Evolutionary conservation across 2,113 vertebrate species (phyloP).

Genomic region (Tretioscincus oriximinensis): DNA sequence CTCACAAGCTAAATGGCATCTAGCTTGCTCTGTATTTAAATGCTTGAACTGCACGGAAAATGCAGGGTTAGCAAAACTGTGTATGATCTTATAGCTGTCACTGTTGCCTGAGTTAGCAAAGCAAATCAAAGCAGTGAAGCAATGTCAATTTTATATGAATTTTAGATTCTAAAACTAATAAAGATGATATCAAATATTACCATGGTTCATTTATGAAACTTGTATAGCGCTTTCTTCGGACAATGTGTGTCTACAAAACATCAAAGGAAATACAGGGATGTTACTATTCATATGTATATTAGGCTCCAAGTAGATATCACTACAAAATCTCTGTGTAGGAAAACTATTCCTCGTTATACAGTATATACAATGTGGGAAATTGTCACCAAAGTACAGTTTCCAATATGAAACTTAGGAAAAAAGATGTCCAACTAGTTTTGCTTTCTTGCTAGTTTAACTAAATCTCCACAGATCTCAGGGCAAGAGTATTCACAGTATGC

Average conservation of each 20-base stretch:
- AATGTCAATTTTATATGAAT: background rate
- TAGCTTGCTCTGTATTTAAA: conserved; percentile 4
- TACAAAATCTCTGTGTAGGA: background rate
- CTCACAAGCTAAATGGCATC: conserved; percentile 22
- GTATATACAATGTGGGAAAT: too few relatives aligned
- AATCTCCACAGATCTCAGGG: too few relatives aligned
- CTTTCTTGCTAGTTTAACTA: too few relatives aligned
- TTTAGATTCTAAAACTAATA: background rate
- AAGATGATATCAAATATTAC: too few relatives aligned
- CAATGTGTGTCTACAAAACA: background rate
- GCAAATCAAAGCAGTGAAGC: background rate
- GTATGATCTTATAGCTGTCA: background rate
- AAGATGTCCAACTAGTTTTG: too few relatives aligned
- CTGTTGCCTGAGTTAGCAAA: background rate
- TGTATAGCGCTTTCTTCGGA: background rate
- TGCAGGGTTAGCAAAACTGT: conserved; percentile 3
- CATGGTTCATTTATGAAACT: background rate
- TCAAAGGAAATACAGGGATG: background rate
- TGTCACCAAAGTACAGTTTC: too few relatives aligned
- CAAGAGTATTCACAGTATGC: too few relatives aligned
- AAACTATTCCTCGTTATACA: too few relatives aligned
- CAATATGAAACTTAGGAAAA: too few relatives aligned
- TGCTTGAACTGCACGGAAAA: conserved; percentile 12
- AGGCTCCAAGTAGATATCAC: background rate
- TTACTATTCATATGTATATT: background rate